A percentile compares a stretch with the other conserved stretches of the same genome.
These are phyloP conservation scores for Euphydryas editha DNA, from an alignment of 2,888 invertebrate genomes.

Conservation along the genomic window DNA sequence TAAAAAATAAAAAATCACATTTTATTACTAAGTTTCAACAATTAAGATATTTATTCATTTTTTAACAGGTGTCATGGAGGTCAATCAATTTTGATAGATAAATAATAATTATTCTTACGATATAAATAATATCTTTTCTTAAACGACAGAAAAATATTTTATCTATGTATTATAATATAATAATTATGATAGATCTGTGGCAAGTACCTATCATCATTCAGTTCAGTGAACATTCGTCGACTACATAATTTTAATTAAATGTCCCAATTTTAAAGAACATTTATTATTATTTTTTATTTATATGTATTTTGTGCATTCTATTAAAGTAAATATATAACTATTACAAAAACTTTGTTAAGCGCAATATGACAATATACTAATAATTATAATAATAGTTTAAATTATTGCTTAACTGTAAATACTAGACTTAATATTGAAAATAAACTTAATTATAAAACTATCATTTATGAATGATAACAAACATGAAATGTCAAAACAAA, in stretches of 20 bases:
- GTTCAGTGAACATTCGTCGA: too few relatives aligned
- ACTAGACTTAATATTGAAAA: too few relatives aligned
- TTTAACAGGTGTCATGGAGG: too few relatives aligned
- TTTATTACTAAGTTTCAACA: constrained; percentile 23
- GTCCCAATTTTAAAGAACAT: too few relatives aligned
- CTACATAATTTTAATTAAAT: too few relatives aligned
- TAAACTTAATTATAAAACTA: constrained; percentile 9
- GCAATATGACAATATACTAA: background rate
- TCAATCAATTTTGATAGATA: constrained; percentile 21
- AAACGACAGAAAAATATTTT: constrained; percentile 28
- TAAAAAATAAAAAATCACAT: constrained; percentile 43
- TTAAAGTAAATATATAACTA: constrained; percentile 28
- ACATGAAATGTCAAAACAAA: constrained; percentile 23
- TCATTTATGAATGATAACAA: constrained; percentile 28
- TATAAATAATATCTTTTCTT: constrained; percentile 31
- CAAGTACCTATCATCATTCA: too few relatives aligned
- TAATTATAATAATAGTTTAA: constrained; percentile 4
- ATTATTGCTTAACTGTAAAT: constrained; percentile 13
- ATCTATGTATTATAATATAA: too few relatives aligned
- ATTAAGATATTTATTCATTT: constrained; percentile 22
- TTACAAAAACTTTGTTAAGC: too few relatives aligned
- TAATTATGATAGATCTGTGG: too few relatives aligned
- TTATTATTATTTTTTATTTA: too few relatives aligned
- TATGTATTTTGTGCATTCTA: constrained; percentile 26
- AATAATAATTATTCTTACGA: constrained; percentile 26